phyloP scores from a whole-genome alignment of 1,140 invertebrate genomes.

The Drosophila rufa region DNA sequence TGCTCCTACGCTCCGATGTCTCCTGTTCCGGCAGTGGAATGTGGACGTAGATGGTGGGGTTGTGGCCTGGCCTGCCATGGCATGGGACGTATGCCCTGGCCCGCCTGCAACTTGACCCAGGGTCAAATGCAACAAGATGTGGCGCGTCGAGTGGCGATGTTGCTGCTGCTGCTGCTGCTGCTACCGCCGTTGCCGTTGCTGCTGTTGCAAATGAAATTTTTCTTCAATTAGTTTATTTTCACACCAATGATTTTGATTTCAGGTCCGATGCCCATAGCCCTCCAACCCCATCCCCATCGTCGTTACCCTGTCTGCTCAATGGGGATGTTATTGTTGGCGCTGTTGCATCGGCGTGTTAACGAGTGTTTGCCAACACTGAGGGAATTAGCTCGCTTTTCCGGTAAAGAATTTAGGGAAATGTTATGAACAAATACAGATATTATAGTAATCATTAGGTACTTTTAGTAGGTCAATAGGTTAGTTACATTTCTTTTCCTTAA shows the following conservation, averaged over 20 bases:
- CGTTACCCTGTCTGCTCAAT: constrained; percentile 17
- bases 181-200: constrained; percentile 15
- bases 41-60: not conserved
- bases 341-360: constrained; percentile 56
- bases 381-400: not conserved
- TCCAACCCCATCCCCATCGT: not conserved
- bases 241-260: constrained; percentile 83
- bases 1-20: constrained; percentile 29
- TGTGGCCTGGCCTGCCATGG: constrained; percentile 11
- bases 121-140: constrained; percentile 79
- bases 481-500: not conserved
- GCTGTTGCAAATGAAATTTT: constrained; percentile 74
- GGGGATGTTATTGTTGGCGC: constrained; percentile 39
- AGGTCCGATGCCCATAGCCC: constrained; percentile 38
- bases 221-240: constrained; percentile 84
- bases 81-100: constrained; percentile 22
- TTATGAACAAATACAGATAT: not conserved
- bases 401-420: not conserved
- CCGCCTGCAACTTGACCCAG: constrained; percentile 71
- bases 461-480: too few relatives aligned
- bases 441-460: too few relatives aligned
- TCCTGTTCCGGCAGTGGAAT: constrained; percentile 35
- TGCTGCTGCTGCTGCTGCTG: constrained; percentile 1
- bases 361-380: constrained; percentile 14
- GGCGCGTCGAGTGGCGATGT: constrained; percentile 39